Base-by-base conservation (phyloP, 2,888 invertebrate species). In the Esperia sulphurella region DNA sequence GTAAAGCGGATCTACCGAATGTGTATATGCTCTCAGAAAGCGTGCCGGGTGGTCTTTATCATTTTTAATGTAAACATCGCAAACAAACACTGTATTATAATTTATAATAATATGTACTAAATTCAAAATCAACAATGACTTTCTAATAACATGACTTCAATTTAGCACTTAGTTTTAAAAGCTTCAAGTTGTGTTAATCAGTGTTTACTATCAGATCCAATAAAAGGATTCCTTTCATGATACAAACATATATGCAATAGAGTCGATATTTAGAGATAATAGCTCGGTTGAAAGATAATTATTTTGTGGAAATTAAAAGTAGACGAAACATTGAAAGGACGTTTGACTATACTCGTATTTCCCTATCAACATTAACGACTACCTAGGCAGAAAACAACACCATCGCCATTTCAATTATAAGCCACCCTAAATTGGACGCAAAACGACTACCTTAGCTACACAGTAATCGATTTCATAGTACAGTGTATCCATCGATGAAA, bases 11-110 rank as follows among this genome's bases (percentile, higher is more conserved):
- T 72, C 69, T 58, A 64, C 70, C 64, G 71, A 72, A 65, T 69
- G 72, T 71, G 21, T 21, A 21, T 21, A 62, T 67, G 70, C 63
- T 57, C 68, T 65, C 66, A 69, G 67, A 65, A 71, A 58, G 54
- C 64, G 47, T 55, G 63, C 76, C 87, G 88, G 88, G 88, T 88
- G 88, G 88, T 87, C 88, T 85, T 79, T 83, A 87, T 88, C 88
- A 88, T 84, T 75, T 75, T 75, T 66, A 83, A 85, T 68, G 79
- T 85, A 86, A 84, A 88, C 86, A 85, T 60, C 57, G 51, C 61
- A 54, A 57, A 68, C 71, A 73, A 79, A 83, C 79, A 77, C 73
- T 74, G 77, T 76, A 83, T 79, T 83, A 81, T 77, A 76, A 79
- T 79, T 79, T 83, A 81, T 77, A 76, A 79, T 79, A 81, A 80